Evolutionary conservation across 2,797 vertebrate genomes (phyloP).

Genomic region (Eulemur albifrons): DNA sequence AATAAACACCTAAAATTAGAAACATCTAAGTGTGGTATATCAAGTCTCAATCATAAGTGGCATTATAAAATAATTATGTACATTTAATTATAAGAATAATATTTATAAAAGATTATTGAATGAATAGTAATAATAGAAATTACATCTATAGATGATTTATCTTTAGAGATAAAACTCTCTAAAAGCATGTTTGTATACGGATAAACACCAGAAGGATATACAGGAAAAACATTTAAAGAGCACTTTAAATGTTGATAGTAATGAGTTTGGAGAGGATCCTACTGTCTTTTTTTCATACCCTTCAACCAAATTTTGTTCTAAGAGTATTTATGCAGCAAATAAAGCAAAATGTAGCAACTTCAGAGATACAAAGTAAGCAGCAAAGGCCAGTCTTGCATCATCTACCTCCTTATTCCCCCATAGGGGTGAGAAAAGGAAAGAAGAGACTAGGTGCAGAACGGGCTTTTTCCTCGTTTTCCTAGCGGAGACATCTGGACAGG

Average conservation of each 20-base stretch:
- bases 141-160: not conserved
- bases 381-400: not conserved
- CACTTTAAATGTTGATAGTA: not conserved
- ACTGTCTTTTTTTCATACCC: not conserved
- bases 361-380: not conserved
- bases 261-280: not conserved
- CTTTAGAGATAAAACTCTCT: not conserved
- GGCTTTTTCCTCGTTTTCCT: not conserved
- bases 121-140: not conserved
- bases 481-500: not conserved
- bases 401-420: not conserved
- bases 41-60: not conserved
- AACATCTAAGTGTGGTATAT: not conserved
- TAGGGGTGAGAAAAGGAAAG: not conserved
- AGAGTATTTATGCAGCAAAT: not conserved
- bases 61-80: conserved; percentile 33
- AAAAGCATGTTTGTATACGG: not conserved
- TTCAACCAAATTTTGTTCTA: not conserved
- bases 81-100: not conserved
- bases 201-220: not conserved
- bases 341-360: not conserved
- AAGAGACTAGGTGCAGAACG: not conserved
- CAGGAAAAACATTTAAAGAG: not conserved
- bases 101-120: conserved; percentile 36
- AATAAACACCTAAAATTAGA: conserved; percentile 43